phyloP scores from a whole-genome alignment of 2,797 vertebrate species.

The Myotis planiceps region DNA sequence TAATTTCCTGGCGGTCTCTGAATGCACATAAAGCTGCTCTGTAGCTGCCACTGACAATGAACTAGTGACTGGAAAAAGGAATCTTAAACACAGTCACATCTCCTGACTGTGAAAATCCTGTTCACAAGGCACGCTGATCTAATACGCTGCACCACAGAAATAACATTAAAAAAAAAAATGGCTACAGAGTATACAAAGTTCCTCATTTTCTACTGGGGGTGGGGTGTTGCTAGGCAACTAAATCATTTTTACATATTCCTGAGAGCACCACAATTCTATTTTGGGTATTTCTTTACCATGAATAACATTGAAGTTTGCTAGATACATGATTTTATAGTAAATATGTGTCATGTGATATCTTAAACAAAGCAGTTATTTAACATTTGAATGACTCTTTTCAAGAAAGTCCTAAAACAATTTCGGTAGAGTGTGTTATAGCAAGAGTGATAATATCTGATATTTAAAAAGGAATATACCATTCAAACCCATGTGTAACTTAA shows the following conservation, averaged over 20 bases:
- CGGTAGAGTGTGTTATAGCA: not conserved
- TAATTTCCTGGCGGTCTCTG: slow-evolving; percentile 90
- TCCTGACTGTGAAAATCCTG: slow-evolving; percentile 90
- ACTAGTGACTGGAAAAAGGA: slow-evolving; percentile 89
- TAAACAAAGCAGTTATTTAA: not conserved
- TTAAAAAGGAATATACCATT: slow-evolving; percentile 30
- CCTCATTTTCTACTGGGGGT: slow-evolving; percentile 71
- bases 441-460: not conserved
- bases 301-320: slow-evolving; percentile 59
- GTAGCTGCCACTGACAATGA: slow-evolving; percentile 89
- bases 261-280: slow-evolving; percentile 70
- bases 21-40: slow-evolving; percentile 90
- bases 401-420: not conserved
- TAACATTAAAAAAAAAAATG: slow-evolving; percentile 34
- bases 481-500: slow-evolving; percentile 18
- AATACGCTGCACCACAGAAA: slow-evolving; percentile 76
- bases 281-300: slow-evolving; percentile 45
- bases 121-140: slow-evolving; percentile 86
- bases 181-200: slow-evolving; percentile 75
- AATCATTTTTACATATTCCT: slow-evolving; percentile 78
- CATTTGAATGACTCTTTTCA: not conserved
- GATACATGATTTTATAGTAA: slow-evolving; percentile 38
- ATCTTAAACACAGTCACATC: slow-evolving; percentile 91
- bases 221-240: slow-evolving; percentile 84
- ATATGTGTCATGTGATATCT: slow-evolving; percentile 16